These are phyloP conservation scores for Eubucco bourcierii DNA, from an alignment of 2,113 vertebrate genomes.

Conservation along the genomic window DNA sequence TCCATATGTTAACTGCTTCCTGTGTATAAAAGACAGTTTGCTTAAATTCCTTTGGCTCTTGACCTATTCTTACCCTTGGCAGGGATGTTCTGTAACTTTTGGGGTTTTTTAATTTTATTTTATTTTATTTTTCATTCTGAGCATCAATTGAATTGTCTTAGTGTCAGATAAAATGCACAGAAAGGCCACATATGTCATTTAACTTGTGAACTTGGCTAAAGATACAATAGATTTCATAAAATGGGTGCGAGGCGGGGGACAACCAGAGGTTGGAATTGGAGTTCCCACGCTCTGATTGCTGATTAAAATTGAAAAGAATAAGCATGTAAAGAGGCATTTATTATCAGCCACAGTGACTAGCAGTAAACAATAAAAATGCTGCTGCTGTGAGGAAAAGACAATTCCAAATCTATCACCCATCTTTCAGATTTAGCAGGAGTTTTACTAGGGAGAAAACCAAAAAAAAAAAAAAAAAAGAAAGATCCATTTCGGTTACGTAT, in stretches of 20 bases:
- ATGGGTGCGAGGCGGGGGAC: neutral
- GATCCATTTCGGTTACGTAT: neutral
- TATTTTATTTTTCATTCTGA: conserved; percentile 6
- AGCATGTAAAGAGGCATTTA: conserved; percentile 33
- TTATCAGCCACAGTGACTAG: neutral
- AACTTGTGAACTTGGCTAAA: conserved; percentile 50
- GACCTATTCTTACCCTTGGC: conserved; percentile 65
- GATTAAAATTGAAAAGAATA: conserved; percentile 44
- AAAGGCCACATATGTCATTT: conserved; percentile 54
- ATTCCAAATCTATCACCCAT: neutral
- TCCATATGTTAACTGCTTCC: conserved; percentile 63
- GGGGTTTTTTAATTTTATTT: neutral
- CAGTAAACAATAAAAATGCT: conserved; percentile 29
- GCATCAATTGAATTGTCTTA: conserved; percentile 37
- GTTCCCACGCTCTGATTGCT: conserved; percentile 11
- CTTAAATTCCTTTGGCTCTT: conserved; percentile 65
- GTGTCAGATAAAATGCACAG: conserved; percentile 52
- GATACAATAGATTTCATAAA: conserved; percentile 46
- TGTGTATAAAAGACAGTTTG: conserved; percentile 58
- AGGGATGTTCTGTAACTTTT: conserved; percentile 38
- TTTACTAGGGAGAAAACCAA: neutral
- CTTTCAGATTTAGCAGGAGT: conserved; percentile 5
- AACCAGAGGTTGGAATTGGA: conserved; percentile 26
- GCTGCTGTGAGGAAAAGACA: neutral
- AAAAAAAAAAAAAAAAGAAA: neutral